Evolutionary conservation across 1,140 invertebrate species (phyloP).

Genomic region (Drosophila repleta): DNA sequence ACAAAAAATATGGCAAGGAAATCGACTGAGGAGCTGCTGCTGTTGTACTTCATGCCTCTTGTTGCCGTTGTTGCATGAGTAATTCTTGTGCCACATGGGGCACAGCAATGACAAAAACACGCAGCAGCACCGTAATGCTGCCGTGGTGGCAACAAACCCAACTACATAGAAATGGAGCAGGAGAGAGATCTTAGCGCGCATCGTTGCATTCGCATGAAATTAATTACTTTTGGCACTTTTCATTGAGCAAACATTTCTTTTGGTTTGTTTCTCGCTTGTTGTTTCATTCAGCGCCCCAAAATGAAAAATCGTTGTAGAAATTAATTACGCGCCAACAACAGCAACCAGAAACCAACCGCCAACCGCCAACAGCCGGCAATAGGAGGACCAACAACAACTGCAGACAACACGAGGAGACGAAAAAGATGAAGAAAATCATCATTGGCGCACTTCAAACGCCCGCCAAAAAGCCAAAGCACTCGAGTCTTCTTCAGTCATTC

Average conservation of each 20-base stretch:
- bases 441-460: constrained; percentile 68
- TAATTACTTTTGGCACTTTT: constrained; percentile 83
- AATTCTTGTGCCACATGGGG: constrained; percentile 69
- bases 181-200: constrained; percentile 49
- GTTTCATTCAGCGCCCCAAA: constrained; percentile 66
- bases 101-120: constrained; percentile 54
- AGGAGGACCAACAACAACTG: neutral
- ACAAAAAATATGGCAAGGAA: constrained; percentile 66
- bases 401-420: neutral
- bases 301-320: constrained; percentile 80
- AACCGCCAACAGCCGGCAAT: constrained; percentile 1
- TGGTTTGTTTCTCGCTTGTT: constrained; percentile 31
- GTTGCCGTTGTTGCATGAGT: constrained; percentile 53
- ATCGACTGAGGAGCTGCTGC: constrained; percentile 53
- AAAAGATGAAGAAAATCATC: constrained; percentile 46
- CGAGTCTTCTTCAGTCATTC: constrained; percentile 41
- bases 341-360: constrained; percentile 29
- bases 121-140: constrained; percentile 47
- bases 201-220: constrained; percentile 80
- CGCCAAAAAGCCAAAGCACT: constrained; percentile 53
- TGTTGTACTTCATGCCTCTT: constrained; percentile 25
- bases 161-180: neutral
- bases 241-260: constrained; percentile 80
- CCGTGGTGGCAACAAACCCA: constrained; percentile 41
- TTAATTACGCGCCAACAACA: constrained; percentile 76